These are phyloP conservation scores for Vulpes vulpes DNA, from an alignment of 2,113 vertebrate species.

Conservation along the genomic window DNA sequence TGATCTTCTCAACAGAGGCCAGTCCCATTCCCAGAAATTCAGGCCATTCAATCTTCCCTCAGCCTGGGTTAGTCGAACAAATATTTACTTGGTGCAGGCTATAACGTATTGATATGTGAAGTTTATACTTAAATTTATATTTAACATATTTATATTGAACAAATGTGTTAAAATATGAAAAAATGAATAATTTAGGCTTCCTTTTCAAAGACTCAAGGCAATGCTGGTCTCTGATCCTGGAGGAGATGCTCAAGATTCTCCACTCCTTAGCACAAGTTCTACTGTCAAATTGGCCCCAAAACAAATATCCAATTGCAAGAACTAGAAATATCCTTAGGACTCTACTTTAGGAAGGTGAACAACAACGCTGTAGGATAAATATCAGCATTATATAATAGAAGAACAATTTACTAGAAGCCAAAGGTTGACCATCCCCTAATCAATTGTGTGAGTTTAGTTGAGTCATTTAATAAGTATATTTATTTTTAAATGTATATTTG, in stretches of 20 bases:
- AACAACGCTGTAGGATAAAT: neutral
- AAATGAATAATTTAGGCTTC: neutral
- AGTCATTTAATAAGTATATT: neutral
- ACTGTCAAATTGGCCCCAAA: constrained; percentile 2
- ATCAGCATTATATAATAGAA: neutral
- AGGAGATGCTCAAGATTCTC: constrained; percentile 16
- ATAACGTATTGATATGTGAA: neutral
- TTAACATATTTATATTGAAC: constrained; percentile 40
- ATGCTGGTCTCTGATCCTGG: neutral
- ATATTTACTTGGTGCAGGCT: neutral
- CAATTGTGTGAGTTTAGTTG: neutral
- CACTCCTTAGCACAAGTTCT: neutral
- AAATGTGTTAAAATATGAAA: neutral
- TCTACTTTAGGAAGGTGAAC: neutral
- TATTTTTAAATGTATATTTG: neutral
- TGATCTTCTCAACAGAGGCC: neutral
- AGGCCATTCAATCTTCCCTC: neutral
- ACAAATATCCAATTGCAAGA: neutral
- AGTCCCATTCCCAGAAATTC: neutral
- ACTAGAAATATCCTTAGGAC: neutral
- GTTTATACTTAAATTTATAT: constrained; percentile 28
- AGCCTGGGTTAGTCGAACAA: constrained; percentile 25
- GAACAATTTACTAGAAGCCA: neutral
- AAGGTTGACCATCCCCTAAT: neutral
- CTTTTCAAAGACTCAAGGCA: neutral